A percentile compares a stretch with the other conserved stretches of the same genome.
These are phyloP conservation scores for Sebastes jordani DNA, from an alignment of 2,797 vertebrate genomes.

Conservation along the genomic window DNA sequence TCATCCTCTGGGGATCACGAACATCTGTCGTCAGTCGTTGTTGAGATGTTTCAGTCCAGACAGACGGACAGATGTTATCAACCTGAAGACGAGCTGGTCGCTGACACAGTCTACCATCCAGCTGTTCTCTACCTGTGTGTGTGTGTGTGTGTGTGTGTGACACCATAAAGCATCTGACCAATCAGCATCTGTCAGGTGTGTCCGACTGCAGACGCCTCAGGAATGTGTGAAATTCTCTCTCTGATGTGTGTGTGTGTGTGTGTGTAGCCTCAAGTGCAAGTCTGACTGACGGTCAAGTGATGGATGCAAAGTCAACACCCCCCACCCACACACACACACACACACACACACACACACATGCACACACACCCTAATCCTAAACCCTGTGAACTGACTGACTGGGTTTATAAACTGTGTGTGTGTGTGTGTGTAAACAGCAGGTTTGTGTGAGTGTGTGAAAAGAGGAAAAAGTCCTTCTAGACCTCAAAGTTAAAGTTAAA, in stretches of 20 bases:
- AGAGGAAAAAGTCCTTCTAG: background rate
- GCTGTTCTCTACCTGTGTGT: background rate
- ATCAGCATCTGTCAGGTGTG: constrained; percentile 36
- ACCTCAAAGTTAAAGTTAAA: background rate
- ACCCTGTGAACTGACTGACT: constrained; percentile 33
- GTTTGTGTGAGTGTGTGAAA: constrained; percentile 31
- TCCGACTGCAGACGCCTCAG: constrained; percentile 20
- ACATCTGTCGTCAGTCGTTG: too few relatives aligned
- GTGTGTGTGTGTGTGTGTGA: background rate
- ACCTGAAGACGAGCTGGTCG: too few relatives aligned
- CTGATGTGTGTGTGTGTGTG: constrained; percentile 12
- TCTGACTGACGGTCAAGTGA: constrained; percentile 29
- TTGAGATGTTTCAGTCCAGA: too few relatives aligned
- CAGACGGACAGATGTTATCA: too few relatives aligned
- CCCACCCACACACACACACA: background rate
- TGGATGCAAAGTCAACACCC: constrained; percentile 35
- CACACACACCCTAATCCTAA: constrained; percentile 6
- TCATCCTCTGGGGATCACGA: too few relatives aligned
- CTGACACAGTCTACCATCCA: background rate
- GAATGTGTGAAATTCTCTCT: constrained; percentile 47
- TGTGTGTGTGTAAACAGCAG: constrained; percentile 12
- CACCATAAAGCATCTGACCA: background rate
- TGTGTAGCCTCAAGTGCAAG: constrained; percentile 20
- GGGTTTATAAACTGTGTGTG: constrained; percentile 2
- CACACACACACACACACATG: too few relatives aligned